Evolutionary conservation across 2,888 invertebrate genomes (phyloP).

Genomic region (Listrodromus nycthemerus): DNA sequence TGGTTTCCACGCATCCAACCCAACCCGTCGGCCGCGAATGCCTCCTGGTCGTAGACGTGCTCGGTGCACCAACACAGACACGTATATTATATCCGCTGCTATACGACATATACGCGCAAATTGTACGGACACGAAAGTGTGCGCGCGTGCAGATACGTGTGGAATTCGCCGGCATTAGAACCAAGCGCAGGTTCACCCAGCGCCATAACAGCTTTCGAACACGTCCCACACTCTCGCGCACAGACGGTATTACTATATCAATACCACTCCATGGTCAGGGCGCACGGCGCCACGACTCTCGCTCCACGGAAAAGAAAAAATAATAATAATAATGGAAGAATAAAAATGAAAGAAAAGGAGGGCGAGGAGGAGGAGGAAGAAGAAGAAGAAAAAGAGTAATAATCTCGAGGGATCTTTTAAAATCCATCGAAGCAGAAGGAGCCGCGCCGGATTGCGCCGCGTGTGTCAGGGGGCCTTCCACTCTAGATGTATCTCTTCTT

Average conservation of each 20-base stretch:
- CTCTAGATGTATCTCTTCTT: constrained; percentile 69
- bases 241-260: constrained; percentile 45
- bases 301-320: constrained; percentile 81
- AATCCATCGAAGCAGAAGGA: constrained; percentile 84
- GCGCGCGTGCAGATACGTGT: constrained; percentile 21
- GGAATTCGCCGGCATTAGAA: constrained; percentile 49
- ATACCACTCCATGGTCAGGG: constrained; percentile 36
- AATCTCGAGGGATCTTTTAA: constrained; percentile 85
- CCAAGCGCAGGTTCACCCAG: constrained; percentile 60
- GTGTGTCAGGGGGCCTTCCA: constrained; percentile 78
- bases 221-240: constrained; percentile 38
- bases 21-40: constrained; percentile 71
- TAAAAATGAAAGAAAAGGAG: constrained; percentile 75
- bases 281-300: constrained; percentile 57
- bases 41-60: constrained; percentile 48
- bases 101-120: constrained; percentile 39
- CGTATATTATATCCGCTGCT: constrained; percentile 55
- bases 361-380: constrained; percentile 81
- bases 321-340: constrained; percentile 82
- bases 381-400: constrained; percentile 83
- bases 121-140: constrained; percentile 40
- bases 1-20: constrained; percentile 81
- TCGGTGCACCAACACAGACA: constrained; percentile 58
- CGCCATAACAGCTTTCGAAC: constrained; percentile 54
- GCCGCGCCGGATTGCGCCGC: constrained; percentile 83